phyloP scores from a whole-genome alignment of 1,140 invertebrate genomes.

The Drosophila lini region DNA sequence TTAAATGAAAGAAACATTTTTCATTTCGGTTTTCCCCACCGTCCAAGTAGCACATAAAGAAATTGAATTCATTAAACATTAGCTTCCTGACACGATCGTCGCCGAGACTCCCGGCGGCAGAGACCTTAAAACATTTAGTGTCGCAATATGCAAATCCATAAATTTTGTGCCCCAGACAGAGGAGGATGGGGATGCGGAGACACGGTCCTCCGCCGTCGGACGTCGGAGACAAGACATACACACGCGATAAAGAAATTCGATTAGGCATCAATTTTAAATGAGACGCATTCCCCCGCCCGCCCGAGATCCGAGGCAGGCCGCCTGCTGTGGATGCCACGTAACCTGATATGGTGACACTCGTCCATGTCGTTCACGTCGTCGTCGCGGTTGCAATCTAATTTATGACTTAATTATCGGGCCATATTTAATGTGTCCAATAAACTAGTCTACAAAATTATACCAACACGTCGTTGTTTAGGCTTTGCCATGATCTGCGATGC shows the following conservation, averaged over 20 bases:
- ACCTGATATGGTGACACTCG: slow-evolving; percentile 80
- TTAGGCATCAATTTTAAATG: slow-evolving; percentile 84
- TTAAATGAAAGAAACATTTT: slow-evolving; percentile 35
- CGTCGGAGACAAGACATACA: slow-evolving; percentile 68
- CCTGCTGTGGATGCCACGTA: slow-evolving; percentile 79
- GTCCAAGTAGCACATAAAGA: slow-evolving; percentile 77
- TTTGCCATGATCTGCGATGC: slow-evolving; percentile 36
- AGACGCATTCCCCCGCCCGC: slow-evolving; percentile 60
- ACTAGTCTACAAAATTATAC: slow-evolving; percentile 84
- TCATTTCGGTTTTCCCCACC: slow-evolving; percentile 28
- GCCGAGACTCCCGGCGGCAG: slow-evolving; percentile 27
- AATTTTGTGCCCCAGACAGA: slow-evolving; percentile 57
- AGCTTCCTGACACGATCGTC: slow-evolving; percentile 77
- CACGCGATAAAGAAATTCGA: slow-evolving; percentile 83
- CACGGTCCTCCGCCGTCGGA: slow-evolving; percentile 4
- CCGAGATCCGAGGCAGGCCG: slow-evolving; percentile 35
- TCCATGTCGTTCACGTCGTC: slow-evolving; percentile 65
- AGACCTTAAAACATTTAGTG: slow-evolving; percentile 78
- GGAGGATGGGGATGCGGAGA: slow-evolving; percentile 3
- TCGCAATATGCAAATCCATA: slow-evolving; percentile 80
- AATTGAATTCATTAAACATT: slow-evolving; percentile 84
- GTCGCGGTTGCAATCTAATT: slow-evolving; percentile 82
- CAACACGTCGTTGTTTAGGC: slow-evolving; percentile 81
- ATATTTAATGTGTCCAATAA: slow-evolving; percentile 85
- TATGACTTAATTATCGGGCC: slow-evolving; percentile 85